Base-by-base conservation (phyloP, 1,140 invertebrate genomes). In the Bombus picipes region DNA sequence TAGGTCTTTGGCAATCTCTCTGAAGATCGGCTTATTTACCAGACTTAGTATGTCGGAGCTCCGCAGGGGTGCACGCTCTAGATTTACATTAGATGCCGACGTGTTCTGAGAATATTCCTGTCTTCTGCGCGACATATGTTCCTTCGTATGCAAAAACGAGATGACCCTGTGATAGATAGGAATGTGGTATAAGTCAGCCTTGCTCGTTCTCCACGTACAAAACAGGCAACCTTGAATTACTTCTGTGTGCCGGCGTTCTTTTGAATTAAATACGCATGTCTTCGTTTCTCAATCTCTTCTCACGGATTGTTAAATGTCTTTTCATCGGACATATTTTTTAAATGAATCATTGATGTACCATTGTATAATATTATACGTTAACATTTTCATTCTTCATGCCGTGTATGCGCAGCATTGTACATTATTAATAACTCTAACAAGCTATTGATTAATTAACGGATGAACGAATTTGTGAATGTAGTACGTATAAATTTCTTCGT, bases 81-180 rank as follows among this genome's bases (percentile, higher is more conserved):
- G 92, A 93, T 93, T 89, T 89, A 88, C 90, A 92, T 93, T 92
- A 89, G 89, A 93, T 93, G 84, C 65, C 88, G 85, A 92, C 91
- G 92, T 89, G 82, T 91, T 93, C 92, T 68, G 34, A 83, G 92
- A 93, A 92, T 89, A 91, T 86, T 81, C 47, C 79, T 65, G 75
- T 86, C 78, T 88, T 73, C 82, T 72, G 73, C 81, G 62, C 86
- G 53, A 87, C 85, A 37, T 86, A 85, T 84, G 73, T 82, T 74
- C 86, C 88, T 90, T 83, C 81, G 62, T 88, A 92, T 89, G 88
- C 88, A 89, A 91, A 91, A 79, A 53, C 72, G 66, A 92, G 92
- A 92, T 90, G 92, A 93, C 89, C 92, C 91, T 87, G 87, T 74
- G 90, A 90, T 81, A 88, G 83, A 88, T 89, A 89, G 74, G 28